Evolutionary conservation across 1,140 invertebrate genomes (phyloP), one percentile per base, ranked within the genome.

Genomic region (Coelopa frigida): DNA sequence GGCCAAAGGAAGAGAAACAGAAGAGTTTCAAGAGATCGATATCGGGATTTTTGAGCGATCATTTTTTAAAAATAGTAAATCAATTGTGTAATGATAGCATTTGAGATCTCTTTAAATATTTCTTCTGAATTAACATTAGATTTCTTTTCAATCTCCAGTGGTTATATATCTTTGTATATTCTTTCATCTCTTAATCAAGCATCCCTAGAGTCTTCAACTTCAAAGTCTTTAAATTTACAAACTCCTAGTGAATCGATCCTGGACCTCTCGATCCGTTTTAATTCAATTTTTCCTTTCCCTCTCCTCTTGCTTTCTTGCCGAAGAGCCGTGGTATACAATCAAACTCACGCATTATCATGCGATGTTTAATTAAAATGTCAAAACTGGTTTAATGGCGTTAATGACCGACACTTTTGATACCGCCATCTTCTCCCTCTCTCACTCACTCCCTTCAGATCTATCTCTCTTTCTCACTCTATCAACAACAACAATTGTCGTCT

Each of bases 351-450:
- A 39, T 5, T 39, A 20, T 42, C 44, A 41, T 33, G 46, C 36
- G 39, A 52, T 46, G 53, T 60, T 62, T 66, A 66, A 66, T 66
- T 66, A 66, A 66, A 66, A 66, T 66, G 62, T 66, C 63, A 66
- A 63, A 66, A 66, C 59, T 57, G 62, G 62, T 66, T 66, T 66
- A 66, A 66, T 66, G 53, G 58, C 58, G 59, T 51, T 66, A 66
- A 66, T 66, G 59, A 66, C 61, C 56, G 43, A 52, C 50, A 52
- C 50, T 42, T 46, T 46, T 39, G n/a, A n/a, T n/a, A n/a, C n/a
- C n/a, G n/a, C n/a, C n/a, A n/a, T n/a, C n/a, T n/a, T n/a, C n/a
- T n/a, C n/a, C n/a, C n/a, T n/a, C n/a, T n/a, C n/a, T n/a, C n/a
- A n/a, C n/a, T n/a, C n/a, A n/a, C n/a, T n/a, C n/a, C n/a, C n/a